Evolutionary conservation across 2,797 vertebrate genomes (phyloP).

Genomic region (Picus viridis): DNA sequence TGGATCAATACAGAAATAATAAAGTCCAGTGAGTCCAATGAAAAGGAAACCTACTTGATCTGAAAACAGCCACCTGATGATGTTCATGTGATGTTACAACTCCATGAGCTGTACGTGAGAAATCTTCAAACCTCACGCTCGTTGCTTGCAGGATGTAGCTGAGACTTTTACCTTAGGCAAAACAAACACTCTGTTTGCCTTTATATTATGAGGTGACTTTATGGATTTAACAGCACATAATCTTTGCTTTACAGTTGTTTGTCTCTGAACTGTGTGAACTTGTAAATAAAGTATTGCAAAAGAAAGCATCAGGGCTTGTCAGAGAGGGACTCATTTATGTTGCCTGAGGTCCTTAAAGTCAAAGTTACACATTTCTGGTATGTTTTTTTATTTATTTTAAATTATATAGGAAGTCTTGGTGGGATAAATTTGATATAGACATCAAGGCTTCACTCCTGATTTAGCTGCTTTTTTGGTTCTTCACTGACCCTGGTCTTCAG

Average conservation of each 20-base stretch:
- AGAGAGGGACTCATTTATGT: not conserved
- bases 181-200: not conserved
- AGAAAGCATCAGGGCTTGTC: not conserved
- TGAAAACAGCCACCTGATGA: slow-evolving; percentile 1
- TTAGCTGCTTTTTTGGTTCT: not conserved
- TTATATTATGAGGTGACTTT: not conserved
- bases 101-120: not conserved
- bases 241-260: slow-evolving; percentile 1
- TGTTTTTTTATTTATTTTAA: not conserved
- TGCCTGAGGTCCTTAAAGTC: not conserved
- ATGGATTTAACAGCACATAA: not conserved
- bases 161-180: not conserved
- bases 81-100: not conserved
- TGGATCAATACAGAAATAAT: not conserved
- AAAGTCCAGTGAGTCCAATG: not conserved
- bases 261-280: not conserved
- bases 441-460: not conserved
- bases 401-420: not conserved
- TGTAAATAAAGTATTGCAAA: not conserved
- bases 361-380: not conserved
- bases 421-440: not conserved
- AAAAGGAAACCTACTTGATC: not conserved
- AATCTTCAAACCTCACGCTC: not conserved
- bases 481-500: not conserved
- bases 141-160: not conserved